phyloP scores from a whole-genome alignment of 2,797 vertebrate genomes.

The Esox lucius region DNA sequence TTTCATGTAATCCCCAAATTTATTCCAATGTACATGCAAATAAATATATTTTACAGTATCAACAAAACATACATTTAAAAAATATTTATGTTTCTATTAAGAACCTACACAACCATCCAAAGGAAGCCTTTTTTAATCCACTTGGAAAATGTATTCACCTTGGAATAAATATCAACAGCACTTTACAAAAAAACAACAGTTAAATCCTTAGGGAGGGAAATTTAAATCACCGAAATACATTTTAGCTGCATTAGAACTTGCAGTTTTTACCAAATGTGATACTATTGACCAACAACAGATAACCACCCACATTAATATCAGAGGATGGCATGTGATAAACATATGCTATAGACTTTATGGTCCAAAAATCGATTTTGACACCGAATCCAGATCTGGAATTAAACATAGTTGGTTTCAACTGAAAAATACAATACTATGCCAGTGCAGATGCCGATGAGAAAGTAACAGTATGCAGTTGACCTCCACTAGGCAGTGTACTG shows the following conservation, averaged over 20 bases:
- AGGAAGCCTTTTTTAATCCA: neutral
- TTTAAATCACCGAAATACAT: neutral
- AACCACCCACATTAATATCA: neutral
- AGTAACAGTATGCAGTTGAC: neutral
- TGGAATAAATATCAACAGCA: neutral
- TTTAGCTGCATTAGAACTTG: neutral
- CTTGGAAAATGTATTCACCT: neutral
- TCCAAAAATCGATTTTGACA: neutral
- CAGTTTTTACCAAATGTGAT: neutral
- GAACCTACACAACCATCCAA: neutral
- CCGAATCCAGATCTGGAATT: neutral
- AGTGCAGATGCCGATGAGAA: neutral
- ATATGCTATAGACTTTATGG: neutral
- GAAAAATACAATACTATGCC: constrained; percentile 10
- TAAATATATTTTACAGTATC: constrained; percentile 12
- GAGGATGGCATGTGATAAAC: neutral
- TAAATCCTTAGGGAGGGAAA: neutral
- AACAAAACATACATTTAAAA: constrained; percentile 6
- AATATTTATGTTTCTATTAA: neutral
- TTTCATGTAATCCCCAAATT: constrained; percentile 28
- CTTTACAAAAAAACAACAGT: neutral
- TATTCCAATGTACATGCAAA: constrained; percentile 45
- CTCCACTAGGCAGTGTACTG: no score
- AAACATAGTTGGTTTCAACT: constrained; percentile 6
- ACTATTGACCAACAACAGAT: neutral